phyloP scores from a whole-genome alignment of 2,113 vertebrate genomes.

The Aplodontia rufa region DNA sequence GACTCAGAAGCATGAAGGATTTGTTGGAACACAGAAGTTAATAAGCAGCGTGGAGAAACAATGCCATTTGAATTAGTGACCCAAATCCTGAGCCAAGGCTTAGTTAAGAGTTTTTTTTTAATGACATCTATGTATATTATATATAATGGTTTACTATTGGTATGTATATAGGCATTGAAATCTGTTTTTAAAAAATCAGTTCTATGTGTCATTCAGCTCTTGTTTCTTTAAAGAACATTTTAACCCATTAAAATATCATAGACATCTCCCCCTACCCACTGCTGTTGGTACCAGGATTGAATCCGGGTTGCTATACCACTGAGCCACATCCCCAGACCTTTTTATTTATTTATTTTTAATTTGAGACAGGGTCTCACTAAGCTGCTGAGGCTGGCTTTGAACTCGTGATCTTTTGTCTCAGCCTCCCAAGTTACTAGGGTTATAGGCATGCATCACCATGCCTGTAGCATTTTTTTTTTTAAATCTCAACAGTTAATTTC shows the following conservation, averaged over 20 bases:
- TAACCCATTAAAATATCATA: background rate
- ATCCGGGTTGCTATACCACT: too few species aligned
- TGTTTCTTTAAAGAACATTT: background rate
- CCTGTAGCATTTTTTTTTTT: too few species aligned
- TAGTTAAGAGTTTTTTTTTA: background rate
- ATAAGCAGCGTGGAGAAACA: background rate
- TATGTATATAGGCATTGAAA: background rate
- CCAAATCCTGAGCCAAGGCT: background rate
- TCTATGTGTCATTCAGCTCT: background rate
- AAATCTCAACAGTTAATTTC: background rate
- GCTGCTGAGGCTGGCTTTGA: too few species aligned
- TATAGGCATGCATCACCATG: too few species aligned
- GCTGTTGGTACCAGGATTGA: too few species aligned
- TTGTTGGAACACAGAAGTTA: background rate
- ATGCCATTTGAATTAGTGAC: background rate
- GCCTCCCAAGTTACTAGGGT: too few species aligned
- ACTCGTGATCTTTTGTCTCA: too few species aligned
- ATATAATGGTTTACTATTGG: background rate
- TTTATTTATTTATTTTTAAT: too few species aligned
- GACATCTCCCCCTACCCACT: too few species aligned
- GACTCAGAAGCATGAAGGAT: background rate
- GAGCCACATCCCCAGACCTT: too few species aligned
- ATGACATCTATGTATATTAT: background rate
- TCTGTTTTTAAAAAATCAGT: background rate
- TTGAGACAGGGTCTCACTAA: too few species aligned